A percentile compares a stretch with the other conserved stretches of the same genome.
Evolutionary conservation across 2,888 invertebrate genomes (phyloP).

Genomic region (Euproctis similis): DNA sequence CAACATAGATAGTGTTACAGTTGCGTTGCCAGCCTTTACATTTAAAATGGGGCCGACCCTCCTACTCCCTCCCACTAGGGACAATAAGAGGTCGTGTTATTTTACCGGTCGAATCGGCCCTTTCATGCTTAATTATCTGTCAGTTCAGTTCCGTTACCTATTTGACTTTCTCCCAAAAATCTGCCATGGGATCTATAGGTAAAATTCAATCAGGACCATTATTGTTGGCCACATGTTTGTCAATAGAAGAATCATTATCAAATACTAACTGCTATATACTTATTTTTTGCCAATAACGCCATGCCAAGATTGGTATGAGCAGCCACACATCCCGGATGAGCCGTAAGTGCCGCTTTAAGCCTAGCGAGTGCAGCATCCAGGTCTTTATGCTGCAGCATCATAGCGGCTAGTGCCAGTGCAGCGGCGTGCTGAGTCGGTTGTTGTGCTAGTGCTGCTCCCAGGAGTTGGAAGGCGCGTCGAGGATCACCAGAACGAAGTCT

Average conservation of each 20-base stretch:
- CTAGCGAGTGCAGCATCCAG: constrained; percentile 62
- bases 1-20: no score
- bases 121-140: no score
- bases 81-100: no score
- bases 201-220: no score
- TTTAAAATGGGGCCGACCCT: no score
- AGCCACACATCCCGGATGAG: constrained; percentile 61
- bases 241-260: background rate
- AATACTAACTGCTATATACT: constrained; percentile 55
- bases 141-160: no score
- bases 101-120: no score
- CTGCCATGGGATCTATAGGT: no score
- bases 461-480: constrained; percentile 69
- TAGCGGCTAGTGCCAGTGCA: constrained; percentile 69
- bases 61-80: no score
- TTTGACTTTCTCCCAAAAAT: no score
- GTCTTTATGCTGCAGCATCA: constrained; percentile 70
- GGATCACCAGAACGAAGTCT: constrained; percentile 66
- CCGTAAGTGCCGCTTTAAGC: constrained; percentile 63
- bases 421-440: constrained; percentile 65
- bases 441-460: constrained; percentile 69
- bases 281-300: constrained; percentile 60
- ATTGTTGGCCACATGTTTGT: no score
- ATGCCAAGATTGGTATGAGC: constrained; percentile 60
- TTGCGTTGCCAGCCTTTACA: no score